phyloP scores from a whole-genome alignment of 2,113 vertebrate genomes.

The Epinephelus cyanopodus region DNA sequence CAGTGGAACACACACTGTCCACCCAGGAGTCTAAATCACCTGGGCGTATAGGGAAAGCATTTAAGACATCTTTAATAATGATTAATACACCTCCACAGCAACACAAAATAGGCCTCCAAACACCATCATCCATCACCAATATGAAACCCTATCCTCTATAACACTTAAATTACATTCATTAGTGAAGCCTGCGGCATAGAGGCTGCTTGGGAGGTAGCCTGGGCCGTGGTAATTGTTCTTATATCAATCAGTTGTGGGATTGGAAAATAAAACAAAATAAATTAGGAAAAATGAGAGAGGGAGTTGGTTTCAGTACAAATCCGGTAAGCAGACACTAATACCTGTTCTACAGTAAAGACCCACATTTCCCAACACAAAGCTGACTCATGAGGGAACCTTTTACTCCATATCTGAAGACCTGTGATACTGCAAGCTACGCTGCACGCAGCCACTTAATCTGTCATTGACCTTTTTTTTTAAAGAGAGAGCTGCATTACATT shows the following conservation, averaged over 20 bases:
- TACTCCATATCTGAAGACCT: not conserved
- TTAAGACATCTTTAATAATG: conserved; percentile 77
- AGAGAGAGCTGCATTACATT: not conserved
- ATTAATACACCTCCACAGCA: conserved; percentile 72
- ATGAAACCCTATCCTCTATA: conserved; percentile 66
- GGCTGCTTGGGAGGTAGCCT: conserved; percentile 47
- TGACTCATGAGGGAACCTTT: not conserved
- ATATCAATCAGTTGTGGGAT: conserved; percentile 62
- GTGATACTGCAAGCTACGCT: not conserved
- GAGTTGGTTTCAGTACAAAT: conserved; percentile 38
- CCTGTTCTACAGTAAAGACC: not conserved
- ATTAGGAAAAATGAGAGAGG: conserved; percentile 54
- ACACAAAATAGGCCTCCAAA: conserved; percentile 64
- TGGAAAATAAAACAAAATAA: conserved; percentile 68
- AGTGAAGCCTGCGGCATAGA: conserved; percentile 39
- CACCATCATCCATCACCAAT: conserved; percentile 73
- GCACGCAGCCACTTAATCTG: conserved; percentile 6
- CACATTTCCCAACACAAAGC: not conserved
- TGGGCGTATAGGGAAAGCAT: conserved; percentile 66
- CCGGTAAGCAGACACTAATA: conserved; percentile 10
- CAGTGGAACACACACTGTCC: conserved; percentile 63
- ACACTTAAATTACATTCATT: conserved; percentile 75
- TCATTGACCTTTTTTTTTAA: not conserved
- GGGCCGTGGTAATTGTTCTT: conserved; percentile 49
- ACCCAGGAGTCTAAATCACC: conserved; percentile 74